These are phyloP conservation scores for Hozukius guyotensis DNA, from an alignment of 2,797 vertebrate genomes.

Conservation along the genomic window DNA sequence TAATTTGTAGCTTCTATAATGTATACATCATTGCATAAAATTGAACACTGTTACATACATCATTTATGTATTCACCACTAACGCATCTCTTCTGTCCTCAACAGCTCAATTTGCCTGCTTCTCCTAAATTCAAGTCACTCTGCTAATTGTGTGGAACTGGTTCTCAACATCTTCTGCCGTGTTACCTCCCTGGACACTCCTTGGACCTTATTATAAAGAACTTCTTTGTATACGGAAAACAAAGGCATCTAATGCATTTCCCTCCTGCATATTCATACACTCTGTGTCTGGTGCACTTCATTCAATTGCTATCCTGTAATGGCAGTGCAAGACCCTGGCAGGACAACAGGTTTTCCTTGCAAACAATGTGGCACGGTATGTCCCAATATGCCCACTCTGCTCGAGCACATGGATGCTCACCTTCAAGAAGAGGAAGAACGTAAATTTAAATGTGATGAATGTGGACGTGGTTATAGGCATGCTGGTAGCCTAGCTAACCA, in stretches of 20 bases:
- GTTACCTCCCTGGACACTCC: conserved; percentile 24
- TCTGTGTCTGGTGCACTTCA: conserved; percentile 23
- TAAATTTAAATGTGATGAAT: conserved; percentile 88
- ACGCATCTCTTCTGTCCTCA: conserved; percentile 30
- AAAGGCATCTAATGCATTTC: conserved; percentile 66
- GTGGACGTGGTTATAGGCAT: conserved; percentile 88
- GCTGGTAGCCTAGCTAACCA: conserved; percentile 90
- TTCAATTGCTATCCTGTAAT: conserved; percentile 47
- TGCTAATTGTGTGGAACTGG: conserved; percentile 36
- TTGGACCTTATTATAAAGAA: conserved; percentile 25
- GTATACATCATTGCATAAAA: not conserved
- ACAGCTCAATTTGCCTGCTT: conserved; percentile 57
- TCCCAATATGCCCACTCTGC: conserved; percentile 74
- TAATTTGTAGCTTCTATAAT: not conserved
- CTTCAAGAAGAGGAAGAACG: conserved; percentile 78
- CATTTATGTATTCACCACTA: not conserved
- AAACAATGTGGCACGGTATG: conserved; percentile 76
- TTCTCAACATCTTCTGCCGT: conserved; percentile 24
- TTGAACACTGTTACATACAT: not conserved
- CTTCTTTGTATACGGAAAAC: conserved; percentile 9
- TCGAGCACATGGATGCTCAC: conserved; percentile 78
- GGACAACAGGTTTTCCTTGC: conserved; percentile 76
- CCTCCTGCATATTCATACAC: conserved; percentile 7
- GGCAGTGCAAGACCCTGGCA: conserved; percentile 74
- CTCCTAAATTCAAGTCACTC: conserved; percentile 19